Evolutionary conservation across 2,888 invertebrate genomes (phyloP).

Genomic region (Nomada fucata): DNA sequence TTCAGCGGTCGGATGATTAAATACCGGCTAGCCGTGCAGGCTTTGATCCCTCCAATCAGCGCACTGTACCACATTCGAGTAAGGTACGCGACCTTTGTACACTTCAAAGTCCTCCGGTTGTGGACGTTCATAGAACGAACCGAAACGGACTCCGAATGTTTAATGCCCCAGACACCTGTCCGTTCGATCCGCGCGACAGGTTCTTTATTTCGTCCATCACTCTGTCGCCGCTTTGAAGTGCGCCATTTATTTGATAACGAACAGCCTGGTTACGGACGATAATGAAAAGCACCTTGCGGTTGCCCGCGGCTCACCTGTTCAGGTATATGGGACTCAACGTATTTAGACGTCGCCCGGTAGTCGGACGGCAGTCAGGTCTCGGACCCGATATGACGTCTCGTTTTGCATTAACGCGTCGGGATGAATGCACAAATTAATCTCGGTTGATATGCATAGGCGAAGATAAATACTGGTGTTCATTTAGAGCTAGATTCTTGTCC

Average conservation of each 20-base stretch:
- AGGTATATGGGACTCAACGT: background rate
- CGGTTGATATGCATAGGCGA: too few species aligned
- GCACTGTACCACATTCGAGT: constrained; percentile 59
- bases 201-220: background rate
- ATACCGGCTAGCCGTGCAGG: constrained; percentile 60
- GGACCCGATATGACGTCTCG: too few species aligned
- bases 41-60: constrained; percentile 77
- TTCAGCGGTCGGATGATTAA: constrained; percentile 71
- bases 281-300: constrained; percentile 30
- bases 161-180: constrained; percentile 63
- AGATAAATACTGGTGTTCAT: too few species aligned
- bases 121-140: constrained; percentile 47
- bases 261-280: background rate
- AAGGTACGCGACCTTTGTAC: constrained; percentile 64
- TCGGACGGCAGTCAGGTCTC: too few species aligned
- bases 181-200: constrained; percentile 18
- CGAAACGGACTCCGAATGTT: constrained; percentile 70
- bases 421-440: too few species aligned
- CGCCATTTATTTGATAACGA: constrained; percentile 37
- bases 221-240: constrained; percentile 18
- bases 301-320: constrained; percentile 1
- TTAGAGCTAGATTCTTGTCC: too few species aligned
- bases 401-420: too few species aligned
- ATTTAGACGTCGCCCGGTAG: background rate
- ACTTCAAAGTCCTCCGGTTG: constrained; percentile 61